Evolutionary conservation across 2,888 invertebrate genomes (phyloP).

Genomic region (Sericinus montela): DNA sequence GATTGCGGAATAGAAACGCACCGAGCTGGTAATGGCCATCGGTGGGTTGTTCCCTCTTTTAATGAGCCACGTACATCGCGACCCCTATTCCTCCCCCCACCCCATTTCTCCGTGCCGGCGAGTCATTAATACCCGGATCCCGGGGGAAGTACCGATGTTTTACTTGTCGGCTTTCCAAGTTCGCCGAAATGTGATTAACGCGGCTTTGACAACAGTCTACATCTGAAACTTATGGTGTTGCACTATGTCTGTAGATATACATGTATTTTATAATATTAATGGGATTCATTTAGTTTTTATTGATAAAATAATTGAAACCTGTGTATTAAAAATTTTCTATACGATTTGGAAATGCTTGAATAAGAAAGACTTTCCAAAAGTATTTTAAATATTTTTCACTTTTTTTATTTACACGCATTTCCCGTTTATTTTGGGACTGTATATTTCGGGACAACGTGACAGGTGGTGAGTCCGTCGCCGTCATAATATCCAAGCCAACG

Average conservation of each 20-base stretch:
- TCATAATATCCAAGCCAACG: too few species aligned
- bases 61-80: constrained; percentile 46
- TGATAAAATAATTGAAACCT: too few species aligned
- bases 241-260: neutral
- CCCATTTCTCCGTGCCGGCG: constrained; percentile 21
- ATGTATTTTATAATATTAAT: too few species aligned
- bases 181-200: constrained; percentile 15
- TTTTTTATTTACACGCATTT: too few species aligned
- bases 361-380: too few species aligned
- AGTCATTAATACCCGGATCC: constrained; percentile 36
- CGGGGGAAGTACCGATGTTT: constrained; percentile 30
- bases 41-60: constrained; percentile 40
- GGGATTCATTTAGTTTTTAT: too few species aligned
- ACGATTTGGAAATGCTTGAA: too few species aligned
- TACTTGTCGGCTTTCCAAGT: constrained; percentile 31
- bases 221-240: neutral
- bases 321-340: too few species aligned
- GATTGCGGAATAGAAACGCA: constrained; percentile 51
- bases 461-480: too few species aligned
- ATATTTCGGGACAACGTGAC: too few species aligned
- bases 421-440: too few species aligned
- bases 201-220: constrained; percentile 4
- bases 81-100: constrained; percentile 22
- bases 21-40: constrained; percentile 34
- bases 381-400: too few species aligned